phyloP scores from a whole-genome alignment of 2,888 invertebrate species.

The Teleiodes luculella region DNA sequence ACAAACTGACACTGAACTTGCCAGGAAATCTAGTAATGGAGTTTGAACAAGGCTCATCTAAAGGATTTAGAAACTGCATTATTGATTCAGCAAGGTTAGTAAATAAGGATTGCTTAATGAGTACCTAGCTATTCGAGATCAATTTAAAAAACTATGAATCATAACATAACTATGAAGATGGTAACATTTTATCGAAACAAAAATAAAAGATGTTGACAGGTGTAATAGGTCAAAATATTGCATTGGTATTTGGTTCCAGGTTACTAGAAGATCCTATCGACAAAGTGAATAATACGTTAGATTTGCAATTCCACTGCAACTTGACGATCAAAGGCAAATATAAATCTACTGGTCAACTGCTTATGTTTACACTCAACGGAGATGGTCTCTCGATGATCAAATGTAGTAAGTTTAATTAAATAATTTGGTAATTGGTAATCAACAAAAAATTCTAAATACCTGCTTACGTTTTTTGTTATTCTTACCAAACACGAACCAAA shows the following conservation, averaged over 20 bases:
- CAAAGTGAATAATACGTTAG: slow-evolving; percentile 24
- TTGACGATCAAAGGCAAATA: slow-evolving; percentile 52
- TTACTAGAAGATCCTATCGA: slow-evolving; percentile 26
- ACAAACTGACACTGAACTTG: slow-evolving; percentile 36
- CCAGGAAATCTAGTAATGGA: slow-evolving; percentile 52
- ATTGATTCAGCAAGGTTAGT: slow-evolving; percentile 49
- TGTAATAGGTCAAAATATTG: no score
- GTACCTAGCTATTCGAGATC: no score
- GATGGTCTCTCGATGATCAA: slow-evolving; percentile 47
- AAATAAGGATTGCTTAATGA: no score
- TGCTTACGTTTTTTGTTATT: no score
- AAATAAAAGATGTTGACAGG: no score
- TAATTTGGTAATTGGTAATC: not conserved
- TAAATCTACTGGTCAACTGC: slow-evolving; percentile 43
- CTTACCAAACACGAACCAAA: no score
- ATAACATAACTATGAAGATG: no score
- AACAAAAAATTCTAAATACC: no score
- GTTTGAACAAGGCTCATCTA: slow-evolving; percentile 44
- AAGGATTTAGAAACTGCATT: slow-evolving; percentile 53
- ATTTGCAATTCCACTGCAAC: slow-evolving; percentile 49
- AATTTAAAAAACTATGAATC: no score
- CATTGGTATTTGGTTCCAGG: slow-evolving; percentile 27
- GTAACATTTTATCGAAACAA: no score
- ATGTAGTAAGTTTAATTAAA: slow-evolving; percentile 43
- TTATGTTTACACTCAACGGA: slow-evolving; percentile 51